Conservation (phyloP, 1,140 invertebrate species). For the Anoplophora glabripennis region DNA sequence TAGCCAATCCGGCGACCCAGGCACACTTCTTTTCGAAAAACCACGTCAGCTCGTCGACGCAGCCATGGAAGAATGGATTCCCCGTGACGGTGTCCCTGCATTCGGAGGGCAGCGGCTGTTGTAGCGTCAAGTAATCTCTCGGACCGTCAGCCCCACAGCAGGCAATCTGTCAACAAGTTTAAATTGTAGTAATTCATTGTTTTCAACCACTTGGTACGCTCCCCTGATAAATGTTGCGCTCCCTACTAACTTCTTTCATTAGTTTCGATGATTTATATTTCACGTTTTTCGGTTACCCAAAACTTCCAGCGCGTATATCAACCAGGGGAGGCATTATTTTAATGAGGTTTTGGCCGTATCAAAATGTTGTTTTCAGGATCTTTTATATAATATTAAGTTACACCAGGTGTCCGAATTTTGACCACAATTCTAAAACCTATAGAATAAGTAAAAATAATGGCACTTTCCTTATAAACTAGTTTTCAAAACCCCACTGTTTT, state of each 20-base stretch:
- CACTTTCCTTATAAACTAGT: too few relatives aligned
- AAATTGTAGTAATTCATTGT: slow-evolving; percentile 5
- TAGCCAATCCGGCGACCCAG: slow-evolving; percentile 77
- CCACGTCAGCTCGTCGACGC: slow-evolving; percentile 80
- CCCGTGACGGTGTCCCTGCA: slow-evolving; percentile 84
- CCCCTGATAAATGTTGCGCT: not conserved
- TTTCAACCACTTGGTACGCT: not conserved
- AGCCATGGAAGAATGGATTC: slow-evolving; percentile 83
- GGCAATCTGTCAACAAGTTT: slow-evolving; percentile 60
- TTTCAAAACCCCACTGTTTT: too few relatives aligned
- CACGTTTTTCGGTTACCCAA: not conserved
- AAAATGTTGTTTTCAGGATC: too few relatives aligned
- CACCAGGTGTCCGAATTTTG: too few relatives aligned
- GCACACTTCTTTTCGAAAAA: slow-evolving; percentile 77
- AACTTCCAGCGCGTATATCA: too few relatives aligned
- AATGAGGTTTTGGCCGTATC: too few relatives aligned
- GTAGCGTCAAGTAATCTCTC: slow-evolving; percentile 71
- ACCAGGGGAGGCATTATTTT: too few relatives aligned
- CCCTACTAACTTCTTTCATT: not conserved
- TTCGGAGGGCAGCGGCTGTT: slow-evolving; percentile 73
- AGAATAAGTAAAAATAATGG: too few relatives aligned
- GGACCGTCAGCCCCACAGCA: slow-evolving; percentile 83
- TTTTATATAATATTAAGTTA: too few relatives aligned
- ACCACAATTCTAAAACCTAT: too few relatives aligned
- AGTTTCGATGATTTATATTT: not conserved